Evolutionary conservation across 2,113 vertebrate genomes (phyloP).

Genomic region (Phrynocephalus versicolor): DNA sequence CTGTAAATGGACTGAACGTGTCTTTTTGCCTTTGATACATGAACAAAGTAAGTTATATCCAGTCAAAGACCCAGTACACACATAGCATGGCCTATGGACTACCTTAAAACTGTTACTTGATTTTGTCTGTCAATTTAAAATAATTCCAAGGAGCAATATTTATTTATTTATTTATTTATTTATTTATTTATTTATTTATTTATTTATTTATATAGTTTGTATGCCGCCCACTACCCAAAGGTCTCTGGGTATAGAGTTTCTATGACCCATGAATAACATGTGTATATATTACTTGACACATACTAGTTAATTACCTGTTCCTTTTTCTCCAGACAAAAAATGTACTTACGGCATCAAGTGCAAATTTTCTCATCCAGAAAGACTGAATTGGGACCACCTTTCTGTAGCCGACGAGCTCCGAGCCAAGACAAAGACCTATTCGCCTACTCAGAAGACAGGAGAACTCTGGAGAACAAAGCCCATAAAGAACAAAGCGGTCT

Average conservation of each 20-base stretch:
- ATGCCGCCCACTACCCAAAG: too few relatives aligned
- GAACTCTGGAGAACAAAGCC: neutral
- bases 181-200: too few relatives aligned
- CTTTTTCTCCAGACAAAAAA: constrained; percentile 82
- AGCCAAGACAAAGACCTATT: constrained; percentile 71
- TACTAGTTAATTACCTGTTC: neutral
- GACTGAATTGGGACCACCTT: constrained; percentile 77
- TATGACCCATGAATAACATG: neutral
- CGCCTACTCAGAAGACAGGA: neutral
- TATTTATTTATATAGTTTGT: too few relatives aligned
- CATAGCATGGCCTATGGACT: too few relatives aligned
- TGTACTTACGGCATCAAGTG: constrained; percentile 93
- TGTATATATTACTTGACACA: neutral
- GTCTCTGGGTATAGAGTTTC: neutral
- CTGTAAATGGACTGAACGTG: neutral
- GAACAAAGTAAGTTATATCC: neutral
- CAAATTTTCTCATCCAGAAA: constrained; percentile 89
- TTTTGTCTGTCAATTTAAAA: too few relatives aligned
- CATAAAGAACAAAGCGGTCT: fast-evolving
- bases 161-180: too few relatives aligned
- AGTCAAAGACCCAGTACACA: too few relatives aligned
- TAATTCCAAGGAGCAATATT: too few relatives aligned
- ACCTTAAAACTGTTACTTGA: too few relatives aligned
- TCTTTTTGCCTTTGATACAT: neutral
- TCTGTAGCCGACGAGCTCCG: constrained; percentile 88